Conservation (phyloP, 2,113 vertebrate species). For the Romanogobio albipinnatus region DNA sequence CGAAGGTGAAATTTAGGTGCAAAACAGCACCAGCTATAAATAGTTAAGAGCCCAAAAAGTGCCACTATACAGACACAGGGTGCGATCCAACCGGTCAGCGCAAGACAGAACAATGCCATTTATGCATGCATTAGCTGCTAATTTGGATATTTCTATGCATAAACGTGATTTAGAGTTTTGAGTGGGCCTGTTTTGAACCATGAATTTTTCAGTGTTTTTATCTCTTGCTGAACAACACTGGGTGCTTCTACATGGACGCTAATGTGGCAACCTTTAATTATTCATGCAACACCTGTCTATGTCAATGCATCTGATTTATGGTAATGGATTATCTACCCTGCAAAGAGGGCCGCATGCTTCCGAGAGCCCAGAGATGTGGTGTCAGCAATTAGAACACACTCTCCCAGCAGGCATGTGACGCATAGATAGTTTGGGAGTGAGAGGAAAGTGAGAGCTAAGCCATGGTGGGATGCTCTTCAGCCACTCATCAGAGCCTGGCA, state of each 20-base stretch:
- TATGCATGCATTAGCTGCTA: conserved; percentile 32
- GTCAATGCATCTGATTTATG: conserved; percentile 76
- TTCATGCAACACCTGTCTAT: conserved; percentile 79
- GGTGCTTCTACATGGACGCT: conserved; percentile 67
- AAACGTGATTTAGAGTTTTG: conserved; percentile 15
- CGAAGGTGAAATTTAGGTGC: conserved; percentile 4
- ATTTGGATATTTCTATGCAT: conserved; percentile 33
- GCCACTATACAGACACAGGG: background rate
- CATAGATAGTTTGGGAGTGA: conserved; percentile 36
- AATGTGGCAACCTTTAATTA: conserved; percentile 79
- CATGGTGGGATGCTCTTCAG: conserved; percentile 18
- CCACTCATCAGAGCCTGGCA: conserved; percentile 39
- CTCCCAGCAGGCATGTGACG: conserved; percentile 62
- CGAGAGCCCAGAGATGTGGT: conserved; percentile 69
- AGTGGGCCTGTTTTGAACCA: conserved; percentile 25
- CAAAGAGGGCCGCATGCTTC: conserved; percentile 70
- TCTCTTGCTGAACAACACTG: conserved; percentile 41
- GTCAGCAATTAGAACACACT: conserved; percentile 76
- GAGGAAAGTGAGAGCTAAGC: conserved; percentile 38
- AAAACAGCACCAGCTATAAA: conserved; percentile 8
- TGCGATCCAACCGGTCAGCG: background rate
- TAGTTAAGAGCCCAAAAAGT: background rate
- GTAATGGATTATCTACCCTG: conserved; percentile 76
- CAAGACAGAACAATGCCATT: conserved; percentile 13
- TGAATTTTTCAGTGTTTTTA: conserved; percentile 63